A percentile compares a stretch with the other conserved stretches of the same genome.
phyloP scores from a whole-genome alignment of 2,797 vertebrate genomes.

The Bradypodion ventrale region DNA sequence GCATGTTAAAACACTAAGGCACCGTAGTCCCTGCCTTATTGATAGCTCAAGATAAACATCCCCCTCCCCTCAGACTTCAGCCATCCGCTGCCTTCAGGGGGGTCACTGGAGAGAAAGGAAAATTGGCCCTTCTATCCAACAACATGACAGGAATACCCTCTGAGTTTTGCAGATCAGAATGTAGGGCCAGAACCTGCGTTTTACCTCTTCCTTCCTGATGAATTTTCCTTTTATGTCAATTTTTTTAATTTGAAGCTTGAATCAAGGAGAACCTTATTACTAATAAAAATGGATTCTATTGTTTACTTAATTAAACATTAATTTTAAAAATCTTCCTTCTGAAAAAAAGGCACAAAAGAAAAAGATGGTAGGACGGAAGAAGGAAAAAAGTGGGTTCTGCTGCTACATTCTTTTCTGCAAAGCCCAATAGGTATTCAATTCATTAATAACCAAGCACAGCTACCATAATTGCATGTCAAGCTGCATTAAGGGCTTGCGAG shows the following conservation, averaged over 20 bases:
- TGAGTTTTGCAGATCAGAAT: background rate
- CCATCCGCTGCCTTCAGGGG: background rate
- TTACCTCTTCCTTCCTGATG: background rate
- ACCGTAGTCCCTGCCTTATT: too few relatives aligned
- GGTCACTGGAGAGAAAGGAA: background rate
- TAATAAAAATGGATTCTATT: background rate
- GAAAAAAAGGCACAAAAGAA: background rate
- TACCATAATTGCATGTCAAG: too few relatives aligned
- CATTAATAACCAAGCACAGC: background rate
- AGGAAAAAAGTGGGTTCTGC: background rate
- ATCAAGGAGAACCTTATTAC: background rate
- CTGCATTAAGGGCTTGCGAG: background rate
- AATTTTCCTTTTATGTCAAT: background rate
- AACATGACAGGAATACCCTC: background rate
- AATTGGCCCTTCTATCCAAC: background rate
- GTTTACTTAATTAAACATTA: background rate
- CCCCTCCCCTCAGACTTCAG: background rate
- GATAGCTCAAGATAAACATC: background rate
- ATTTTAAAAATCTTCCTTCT: background rate
- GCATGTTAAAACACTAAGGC: too few relatives aligned
- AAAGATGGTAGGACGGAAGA: background rate
- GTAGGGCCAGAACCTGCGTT: background rate
- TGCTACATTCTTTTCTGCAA: background rate
- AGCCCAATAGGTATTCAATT: background rate
- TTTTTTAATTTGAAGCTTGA: background rate